phyloP scores from a whole-genome alignment of 2,797 vertebrate species.

The Masticophis lateralis region DNA sequence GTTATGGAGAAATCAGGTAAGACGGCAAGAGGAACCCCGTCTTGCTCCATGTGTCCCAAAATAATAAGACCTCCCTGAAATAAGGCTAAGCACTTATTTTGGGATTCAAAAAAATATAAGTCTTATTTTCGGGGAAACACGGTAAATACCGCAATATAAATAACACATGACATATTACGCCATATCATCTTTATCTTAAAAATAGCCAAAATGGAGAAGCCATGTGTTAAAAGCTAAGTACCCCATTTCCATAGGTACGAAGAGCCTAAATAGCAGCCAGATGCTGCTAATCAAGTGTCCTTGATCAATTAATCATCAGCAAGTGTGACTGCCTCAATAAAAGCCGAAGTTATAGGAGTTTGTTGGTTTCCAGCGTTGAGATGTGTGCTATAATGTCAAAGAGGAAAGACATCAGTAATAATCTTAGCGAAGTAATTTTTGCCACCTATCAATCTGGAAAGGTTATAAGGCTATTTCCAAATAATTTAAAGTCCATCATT shows the following conservation, averaged over 20 bases:
- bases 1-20: too few relatives aligned
- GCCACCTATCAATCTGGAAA: neutral
- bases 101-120: too few relatives aligned
- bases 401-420: neutral
- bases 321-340: neutral
- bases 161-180: neutral
- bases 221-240: neutral
- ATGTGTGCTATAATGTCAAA: neutral
- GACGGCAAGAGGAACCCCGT: too few relatives aligned
- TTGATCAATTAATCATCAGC: neutral
- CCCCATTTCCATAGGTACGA: neutral
- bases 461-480: neutral
- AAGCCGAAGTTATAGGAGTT: neutral
- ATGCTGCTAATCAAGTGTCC: neutral
- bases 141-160: neutral
- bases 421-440: neutral
- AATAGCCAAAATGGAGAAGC: neutral
- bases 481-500: neutral
- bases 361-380: neutral
- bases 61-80: too few relatives aligned
- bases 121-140: too few relatives aligned
- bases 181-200: neutral
- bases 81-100: too few relatives aligned
- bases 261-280: neutral
- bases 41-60: too few relatives aligned